Base-by-base conservation (phyloP, 2,888 invertebrate species). In the Cabera pusaria region DNA sequence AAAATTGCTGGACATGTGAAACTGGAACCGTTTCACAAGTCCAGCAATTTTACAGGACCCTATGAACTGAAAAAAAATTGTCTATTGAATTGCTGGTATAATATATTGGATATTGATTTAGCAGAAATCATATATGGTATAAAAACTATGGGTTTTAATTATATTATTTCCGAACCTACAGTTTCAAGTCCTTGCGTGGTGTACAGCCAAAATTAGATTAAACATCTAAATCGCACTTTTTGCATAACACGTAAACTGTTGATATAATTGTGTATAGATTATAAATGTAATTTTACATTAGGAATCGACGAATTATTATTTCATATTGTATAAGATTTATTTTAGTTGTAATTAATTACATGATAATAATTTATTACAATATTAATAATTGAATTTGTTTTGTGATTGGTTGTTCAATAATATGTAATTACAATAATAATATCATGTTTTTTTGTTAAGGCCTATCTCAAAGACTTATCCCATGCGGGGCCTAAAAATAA, bases 161-260 rank as follows among this genome's bases (percentile, higher is more conserved):
- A n/a, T n/a, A n/a, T n/a, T n/a, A n/a, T n/a, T n/a, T n/a, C n/a
- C n/a, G n/a, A n/a, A n/a, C n/a, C n/a, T n/a, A n/a, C n/a, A n/a
- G n/a, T n/a, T n/a, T n/a, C n/a, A n/a, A n/a, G n/a, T n/a, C n/a
- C n/a, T n/a, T n/a, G n/a, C n/a, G n/a, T n/a, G n/a, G n/a, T n/a
- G n/a, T 31, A 24, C 41, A 41, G 34, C 31, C 21, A 42, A 40
- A 37, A 52, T 51, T 64, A 69, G 61, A 57, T 54, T 62, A 56
- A 55, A 67, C 44, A 70, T 68, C 70, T 71, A 59, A 58, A 77
- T 74, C 73, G 84, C 85, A 85, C 84, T 85, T 80, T 84, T 86
- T 85, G 78, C 74, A 77, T 82, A 66, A 81, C 83, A 85, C 85
- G 45, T 71, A 75, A 49, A 72, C 72, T 85, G 85, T 85, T 85